Evolutionary conservation across 2,888 invertebrate species (phyloP), one percentile per base, ranked within the genome.

Genomic region (Cheilosia scutellata): DNA sequence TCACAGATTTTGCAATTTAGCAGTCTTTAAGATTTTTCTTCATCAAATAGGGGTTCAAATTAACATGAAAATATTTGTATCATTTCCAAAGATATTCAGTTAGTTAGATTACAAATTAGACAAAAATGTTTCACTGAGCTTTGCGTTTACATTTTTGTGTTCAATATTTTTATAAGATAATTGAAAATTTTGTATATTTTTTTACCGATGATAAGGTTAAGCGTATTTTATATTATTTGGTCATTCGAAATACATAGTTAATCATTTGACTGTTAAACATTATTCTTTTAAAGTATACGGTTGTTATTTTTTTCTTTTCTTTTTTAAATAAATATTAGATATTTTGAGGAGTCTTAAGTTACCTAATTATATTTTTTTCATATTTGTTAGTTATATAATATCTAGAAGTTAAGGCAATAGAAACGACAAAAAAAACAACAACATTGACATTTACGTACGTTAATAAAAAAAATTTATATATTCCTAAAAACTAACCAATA

Each of bases 1-100:
- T 89, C 89, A 89, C 89, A 89, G 89, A 87, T 87, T 79, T 88
- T 87, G 87, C 87, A 87, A 84, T 87, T 88, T 60, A 88, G 88
- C 88, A 89, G 89, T 88, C 88, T 89, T 88, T 60, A 83, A 80
- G 42, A 63, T 76, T 72, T 82, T 58, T 58, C 62, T 70, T 71
- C 13, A 40, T 70, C 4, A 55, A 51, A 57, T 11, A 53, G 62
- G 62, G 31, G 62, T 33, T 62, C 11, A 71, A 60, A 71, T 49
- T n/a, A 58, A 58, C n/a, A 37, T 16, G 0, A 70, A 55, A 13
- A 57, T 57, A 33, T 47, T 44, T 68, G 1, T 44, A 11, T 5
- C 20, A 44, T 25, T 57, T 42, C 58, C 44, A 58, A 42, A 49
- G 27, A 47, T 4, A 33, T 27, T 58, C n/a, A 11, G 16, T 20